Percentiles rank a stretch among this genome's conserved stretches.
Evolutionary conservation across 1,140 invertebrate species (phyloP).

Genomic region (Arctopsyche grandis): DNA sequence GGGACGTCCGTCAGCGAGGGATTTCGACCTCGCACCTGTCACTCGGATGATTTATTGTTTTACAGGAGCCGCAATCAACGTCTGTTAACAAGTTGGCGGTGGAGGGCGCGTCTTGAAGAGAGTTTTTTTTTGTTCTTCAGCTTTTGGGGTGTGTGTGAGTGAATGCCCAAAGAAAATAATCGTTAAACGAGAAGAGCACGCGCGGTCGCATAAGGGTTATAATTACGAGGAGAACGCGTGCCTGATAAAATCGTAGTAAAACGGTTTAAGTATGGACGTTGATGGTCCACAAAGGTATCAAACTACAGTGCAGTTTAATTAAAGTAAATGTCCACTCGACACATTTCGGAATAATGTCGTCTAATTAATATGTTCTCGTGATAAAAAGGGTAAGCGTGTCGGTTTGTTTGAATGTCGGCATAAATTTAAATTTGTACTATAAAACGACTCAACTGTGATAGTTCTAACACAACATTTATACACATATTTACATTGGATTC

Average conservation of each 20-base stretch:
- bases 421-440: too few species aligned
- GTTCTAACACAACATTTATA: too few species aligned
- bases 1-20: slow-evolving; percentile 36
- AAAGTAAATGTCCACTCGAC: not conserved
- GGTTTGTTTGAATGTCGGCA: too few species aligned
- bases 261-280: not conserved
- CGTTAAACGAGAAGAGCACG: not conserved
- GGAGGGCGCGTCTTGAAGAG: not conserved
- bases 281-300: not conserved
- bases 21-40: slow-evolving; percentile 48
- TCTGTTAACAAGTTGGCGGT: slow-evolving; percentile 37
- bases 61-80: slow-evolving; percentile 46
- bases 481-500: too few species aligned
- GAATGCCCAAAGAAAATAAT: not conserved
- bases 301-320: not conserved
- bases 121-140: slow-evolving; percentile 25
- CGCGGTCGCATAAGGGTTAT: not conserved
- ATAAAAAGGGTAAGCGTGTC: too few species aligned
- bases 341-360: not conserved
- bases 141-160: not conserved
- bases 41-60: slow-evolving; percentile 51
- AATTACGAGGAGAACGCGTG: not conserved
- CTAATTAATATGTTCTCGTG: too few species aligned
- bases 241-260: not conserved
- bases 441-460: too few species aligned